These are phyloP conservation scores for Microplitis mediator DNA, from an alignment of 1,140 invertebrate species.

Conservation along the genomic window DNA sequence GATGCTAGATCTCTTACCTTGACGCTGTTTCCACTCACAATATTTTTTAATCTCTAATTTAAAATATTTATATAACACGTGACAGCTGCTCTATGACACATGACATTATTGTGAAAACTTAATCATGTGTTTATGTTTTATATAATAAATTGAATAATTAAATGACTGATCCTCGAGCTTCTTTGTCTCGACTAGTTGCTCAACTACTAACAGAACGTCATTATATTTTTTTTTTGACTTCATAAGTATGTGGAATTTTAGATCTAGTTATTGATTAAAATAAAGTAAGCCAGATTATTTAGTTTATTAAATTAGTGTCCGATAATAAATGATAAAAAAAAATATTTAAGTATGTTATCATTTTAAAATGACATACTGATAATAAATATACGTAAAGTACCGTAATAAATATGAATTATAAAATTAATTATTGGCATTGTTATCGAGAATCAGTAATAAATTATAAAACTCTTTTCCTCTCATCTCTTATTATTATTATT, in stretches of 20 bases:
- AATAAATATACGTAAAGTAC: too few relatives aligned
- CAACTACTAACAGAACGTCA: neutral
- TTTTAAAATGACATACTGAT: too few relatives aligned
- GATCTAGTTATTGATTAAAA: neutral
- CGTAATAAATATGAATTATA: too few relatives aligned
- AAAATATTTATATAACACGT: too few relatives aligned
- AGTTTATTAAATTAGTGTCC: neutral
- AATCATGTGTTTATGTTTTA: too few relatives aligned
- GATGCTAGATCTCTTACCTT: too few relatives aligned
- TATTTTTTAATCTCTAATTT: too few relatives aligned
- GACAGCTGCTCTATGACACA: too few relatives aligned
- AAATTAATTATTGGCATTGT: neutral
- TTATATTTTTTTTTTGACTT: neutral
- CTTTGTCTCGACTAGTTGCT: neutral
- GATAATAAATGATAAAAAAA: neutral
- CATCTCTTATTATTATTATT: neutral
- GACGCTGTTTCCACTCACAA: too few relatives aligned
- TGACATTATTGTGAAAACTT: too few relatives aligned
- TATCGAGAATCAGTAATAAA: neutral
- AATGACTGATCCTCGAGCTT: neutral
- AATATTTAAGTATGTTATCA: neutral
- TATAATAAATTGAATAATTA: neutral
- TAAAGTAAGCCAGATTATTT: neutral
- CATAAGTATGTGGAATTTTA: too few relatives aligned
- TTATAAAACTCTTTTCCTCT: neutral